phyloP scores from a whole-genome alignment of 1,140 invertebrate genomes.

The Tetranychus urticae region DNA sequence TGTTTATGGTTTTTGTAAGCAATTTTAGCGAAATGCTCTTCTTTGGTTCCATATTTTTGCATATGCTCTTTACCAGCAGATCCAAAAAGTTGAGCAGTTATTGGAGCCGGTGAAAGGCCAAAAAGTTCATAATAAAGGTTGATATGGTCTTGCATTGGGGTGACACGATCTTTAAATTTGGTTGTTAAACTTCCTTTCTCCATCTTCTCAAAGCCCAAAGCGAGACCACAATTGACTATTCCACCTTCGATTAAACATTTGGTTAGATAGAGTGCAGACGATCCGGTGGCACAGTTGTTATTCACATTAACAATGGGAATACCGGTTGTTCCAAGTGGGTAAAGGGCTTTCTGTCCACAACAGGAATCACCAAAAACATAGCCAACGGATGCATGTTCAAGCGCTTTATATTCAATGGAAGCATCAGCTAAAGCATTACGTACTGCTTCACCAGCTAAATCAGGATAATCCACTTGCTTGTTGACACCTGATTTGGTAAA shows the following conservation, averaged over 20 bases:
- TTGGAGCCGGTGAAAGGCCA: constrained; percentile 49
- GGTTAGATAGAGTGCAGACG: constrained; percentile 63
- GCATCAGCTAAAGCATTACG: constrained; percentile 68
- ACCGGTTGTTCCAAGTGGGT: constrained; percentile 81
- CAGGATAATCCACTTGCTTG: constrained; percentile 64
- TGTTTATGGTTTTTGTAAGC: constrained; percentile 93
- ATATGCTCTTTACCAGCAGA: constrained; percentile 91
- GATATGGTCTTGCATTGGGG: constrained; percentile 81
- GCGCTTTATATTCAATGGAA: constrained; percentile 43
- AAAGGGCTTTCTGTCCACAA: constrained; percentile 76
- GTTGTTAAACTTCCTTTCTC: constrained; percentile 58
- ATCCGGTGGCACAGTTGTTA: constrained; percentile 92
- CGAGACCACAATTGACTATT: constrained; percentile 58
- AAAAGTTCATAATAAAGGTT: constrained; percentile 53
- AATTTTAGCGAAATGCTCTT: constrained; percentile 85
- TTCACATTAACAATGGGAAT: constrained; percentile 97
- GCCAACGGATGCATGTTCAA: constrained; percentile 72
- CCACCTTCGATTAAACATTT: constrained; percentile 74
- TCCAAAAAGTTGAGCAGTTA: constrained; percentile 86
- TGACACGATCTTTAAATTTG: constrained; percentile 61
- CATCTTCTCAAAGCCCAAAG: constrained; percentile 97
- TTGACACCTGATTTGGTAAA: constrained; percentile 60
- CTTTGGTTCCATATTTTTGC: constrained; percentile 81
- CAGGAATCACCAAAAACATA: constrained; percentile 95
- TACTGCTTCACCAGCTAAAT: constrained; percentile 80